Evolutionary conservation across 1,140 invertebrate genomes (phyloP), one percentile per base, ranked within the genome.

Genomic region (Eumeta japonica): DNA sequence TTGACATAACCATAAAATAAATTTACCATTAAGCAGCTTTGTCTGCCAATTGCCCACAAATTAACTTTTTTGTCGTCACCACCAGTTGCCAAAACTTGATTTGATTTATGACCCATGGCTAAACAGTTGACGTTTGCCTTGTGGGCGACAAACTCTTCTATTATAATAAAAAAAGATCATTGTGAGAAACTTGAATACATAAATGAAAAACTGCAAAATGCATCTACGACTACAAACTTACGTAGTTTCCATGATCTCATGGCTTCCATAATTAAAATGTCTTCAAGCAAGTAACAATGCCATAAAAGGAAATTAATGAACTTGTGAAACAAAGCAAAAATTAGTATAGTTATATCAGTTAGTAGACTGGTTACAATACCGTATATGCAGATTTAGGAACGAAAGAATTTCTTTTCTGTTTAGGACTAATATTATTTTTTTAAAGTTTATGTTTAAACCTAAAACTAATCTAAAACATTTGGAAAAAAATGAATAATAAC

Each of bases 51-150:
- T 2, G 93, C 93, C 94, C 94, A 98, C 45, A 98, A 70, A 64
- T 98, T 98, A 29, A 98, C 94, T 77, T 96, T 97, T 67, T 93
- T 92, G 76, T 98, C 96, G 68, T 95, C 92, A 46, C 95, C 94
- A 33, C 94, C 95, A 48, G 94, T 97, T 30, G 93, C 95, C 63
- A 98, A 82, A 32, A 98, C 94, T 55, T 77, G 75, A 43, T 75
- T 75, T 24, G 91, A 94, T 70, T 94, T 95, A 49, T 77, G 75
- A 29, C 94, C 93, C 65, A 97, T 79, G 14, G 91, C 87, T 48
- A 95, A 72, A 59, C 92, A 94, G 55, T 91, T 94, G 42, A 96
- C 90, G 75, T 90, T 90, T 40, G 87, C 83, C 42, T 83, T 81
- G 77, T 96, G 93, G 30, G 92, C 93, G 37, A 84, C 80, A 75